These are phyloP conservation scores for Aphelocoma coerulescens DNA, from an alignment of 2,113 vertebrate genomes.

Conservation along the genomic window DNA sequence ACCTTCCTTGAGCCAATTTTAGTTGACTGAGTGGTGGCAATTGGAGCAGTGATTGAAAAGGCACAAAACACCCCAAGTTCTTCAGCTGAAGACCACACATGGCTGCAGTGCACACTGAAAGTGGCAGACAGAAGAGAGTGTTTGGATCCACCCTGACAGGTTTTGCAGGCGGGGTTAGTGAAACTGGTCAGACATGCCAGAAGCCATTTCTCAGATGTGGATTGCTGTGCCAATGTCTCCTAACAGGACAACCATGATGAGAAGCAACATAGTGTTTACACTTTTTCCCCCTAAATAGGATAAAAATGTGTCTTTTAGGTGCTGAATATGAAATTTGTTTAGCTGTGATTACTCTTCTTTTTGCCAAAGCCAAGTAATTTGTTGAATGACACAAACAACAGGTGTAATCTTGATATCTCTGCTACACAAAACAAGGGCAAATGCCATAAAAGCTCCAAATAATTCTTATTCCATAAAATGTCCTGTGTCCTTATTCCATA, in stretches of 20 bases:
- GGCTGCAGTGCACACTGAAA: not conserved
- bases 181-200: not conserved
- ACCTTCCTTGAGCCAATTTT: not conserved
- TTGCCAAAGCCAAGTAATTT: not conserved
- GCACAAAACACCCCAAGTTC: not conserved
- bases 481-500: not conserved
- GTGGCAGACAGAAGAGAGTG: not conserved
- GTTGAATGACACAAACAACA: conserved; percentile 7
- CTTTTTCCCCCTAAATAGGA: not conserved
- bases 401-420: not conserved
- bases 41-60: not conserved
- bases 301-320: not conserved
- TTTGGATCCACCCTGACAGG: not conserved
- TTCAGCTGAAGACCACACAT: not conserved
- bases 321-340: not conserved
- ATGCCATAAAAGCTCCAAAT: not conserved
- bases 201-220: not conserved
- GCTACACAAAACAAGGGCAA: not conserved
- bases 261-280: not conserved
- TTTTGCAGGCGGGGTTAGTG: not conserved
- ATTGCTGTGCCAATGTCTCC: not conserved
- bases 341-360: not conserved
- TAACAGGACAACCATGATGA: not conserved
- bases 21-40: not conserved
- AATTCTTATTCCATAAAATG: not conserved